phyloP scores from a whole-genome alignment of 92 coral and sea anemone species.

The Nematostella vectensis region DNA sequence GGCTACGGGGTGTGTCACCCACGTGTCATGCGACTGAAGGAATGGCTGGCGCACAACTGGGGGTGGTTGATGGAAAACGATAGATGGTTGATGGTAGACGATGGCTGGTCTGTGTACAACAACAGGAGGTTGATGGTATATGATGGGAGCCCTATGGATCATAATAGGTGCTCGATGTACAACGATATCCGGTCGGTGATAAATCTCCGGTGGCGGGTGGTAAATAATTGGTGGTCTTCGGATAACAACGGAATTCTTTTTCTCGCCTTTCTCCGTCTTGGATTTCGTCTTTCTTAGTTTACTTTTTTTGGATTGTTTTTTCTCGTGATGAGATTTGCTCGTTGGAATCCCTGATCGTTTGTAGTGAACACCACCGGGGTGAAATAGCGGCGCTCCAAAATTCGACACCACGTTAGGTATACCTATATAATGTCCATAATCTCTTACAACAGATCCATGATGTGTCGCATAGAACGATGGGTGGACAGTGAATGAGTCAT shows the following conservation, averaged over 20 bases:
- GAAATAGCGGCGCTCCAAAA: conserved; percentile 73
- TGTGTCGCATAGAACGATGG: conserved; percentile 93
- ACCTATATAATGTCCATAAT: conserved; percentile 91
- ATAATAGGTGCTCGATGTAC: conserved; percentile 97
- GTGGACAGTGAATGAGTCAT: conserved; percentile 93
- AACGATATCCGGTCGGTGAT: conserved; percentile 94
- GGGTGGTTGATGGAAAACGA: conserved; percentile 96
- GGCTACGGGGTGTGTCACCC: conserved; percentile 58
- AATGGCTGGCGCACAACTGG: conserved; percentile 94
- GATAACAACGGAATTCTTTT: conserved; percentile 86
- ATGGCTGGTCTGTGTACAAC: conserved; percentile 98
- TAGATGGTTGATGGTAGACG: conserved; percentile 93
- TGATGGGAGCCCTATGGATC: conserved; percentile 89
- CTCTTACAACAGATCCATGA: conserved; percentile 95
- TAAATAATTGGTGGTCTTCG: conserved; percentile 95
- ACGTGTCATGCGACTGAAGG: conserved; percentile 84
- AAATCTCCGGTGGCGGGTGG: conserved; percentile 98
- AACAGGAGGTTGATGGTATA: conserved; percentile 95
- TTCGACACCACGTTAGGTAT: conserved; percentile 90
- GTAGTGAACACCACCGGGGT: conserved; percentile 49
- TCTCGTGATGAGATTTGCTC: conserved; percentile 3
- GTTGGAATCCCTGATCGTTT: conserved; percentile 49
- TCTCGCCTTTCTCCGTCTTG: conserved; percentile 70
- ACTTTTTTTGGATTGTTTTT: conserved; percentile 5
- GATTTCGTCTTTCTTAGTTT: conserved; percentile 48